Percentiles rank a stretch among this genome's conserved stretches.
Conservation (phyloP, 2,888 invertebrate species). For the Amblyjoppa proteus region DNA sequence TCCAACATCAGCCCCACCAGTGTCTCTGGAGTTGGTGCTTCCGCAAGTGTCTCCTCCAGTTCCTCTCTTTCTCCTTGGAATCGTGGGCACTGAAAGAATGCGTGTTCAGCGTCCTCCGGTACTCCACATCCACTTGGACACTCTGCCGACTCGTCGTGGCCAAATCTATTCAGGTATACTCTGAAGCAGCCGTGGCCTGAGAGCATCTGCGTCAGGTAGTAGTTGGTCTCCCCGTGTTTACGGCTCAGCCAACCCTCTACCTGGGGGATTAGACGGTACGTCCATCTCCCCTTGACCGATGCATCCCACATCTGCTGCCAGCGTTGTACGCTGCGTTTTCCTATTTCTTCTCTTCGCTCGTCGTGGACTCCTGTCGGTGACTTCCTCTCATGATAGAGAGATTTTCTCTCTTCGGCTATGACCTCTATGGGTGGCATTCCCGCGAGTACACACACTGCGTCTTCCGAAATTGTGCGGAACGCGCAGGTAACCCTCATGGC, state of each 20-base stretch:
- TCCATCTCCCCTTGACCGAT: no score
- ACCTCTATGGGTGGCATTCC: slow-evolving; percentile 43
- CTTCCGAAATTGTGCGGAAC: slow-evolving; percentile 62
- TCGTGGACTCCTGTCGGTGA: neutral
- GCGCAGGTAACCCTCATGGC: slow-evolving; percentile 52
- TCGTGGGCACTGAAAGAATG: slow-evolving; percentile 47
- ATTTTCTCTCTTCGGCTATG: slow-evolving; percentile 29
- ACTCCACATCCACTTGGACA: slow-evolving; percentile 32
- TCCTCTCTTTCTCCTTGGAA: neutral
- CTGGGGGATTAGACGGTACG: no score
- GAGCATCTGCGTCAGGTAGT: no score
- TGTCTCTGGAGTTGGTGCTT: slow-evolving; percentile 19
- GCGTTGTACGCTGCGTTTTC: slow-evolving; percentile 15
- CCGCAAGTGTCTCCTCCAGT: slow-evolving; percentile 14
- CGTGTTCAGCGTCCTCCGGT: slow-evolving; percentile 50
- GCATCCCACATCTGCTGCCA: slow-evolving; percentile 33
- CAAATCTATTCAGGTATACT: slow-evolving; percentile 38
- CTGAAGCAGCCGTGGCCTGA: slow-evolving; percentile 35
- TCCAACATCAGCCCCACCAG: slow-evolving; percentile 25
- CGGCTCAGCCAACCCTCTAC: no score
- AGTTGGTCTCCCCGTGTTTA: no score
- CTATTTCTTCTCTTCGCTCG: neutral
- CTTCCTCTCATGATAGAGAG: slow-evolving; percentile 15
- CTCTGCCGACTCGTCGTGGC: slow-evolving; percentile 25
- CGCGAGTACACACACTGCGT: slow-evolving; percentile 56